Percentiles rank a stretch among this genome's conserved stretches.
These are phyloP conservation scores for Ctenomys sociabilis DNA, from an alignment of 2,113 vertebrate genomes.

Conservation along the genomic window DNA sequence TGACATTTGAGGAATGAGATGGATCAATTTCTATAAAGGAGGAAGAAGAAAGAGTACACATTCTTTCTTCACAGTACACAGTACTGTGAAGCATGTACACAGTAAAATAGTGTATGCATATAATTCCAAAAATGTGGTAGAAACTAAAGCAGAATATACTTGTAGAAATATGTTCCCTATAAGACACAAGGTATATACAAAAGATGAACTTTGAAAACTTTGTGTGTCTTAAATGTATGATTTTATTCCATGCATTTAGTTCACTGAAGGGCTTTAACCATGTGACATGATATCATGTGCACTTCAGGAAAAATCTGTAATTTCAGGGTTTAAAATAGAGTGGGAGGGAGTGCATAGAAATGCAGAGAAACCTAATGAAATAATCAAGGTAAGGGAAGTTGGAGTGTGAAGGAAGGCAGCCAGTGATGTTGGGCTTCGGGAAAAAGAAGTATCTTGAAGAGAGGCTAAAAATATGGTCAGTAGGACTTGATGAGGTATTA, in stretches of 20 bases:
- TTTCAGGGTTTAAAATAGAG: neutral
- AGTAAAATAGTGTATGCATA: neutral
- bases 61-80: too few species aligned
- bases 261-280: neutral
- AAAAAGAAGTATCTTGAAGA: neutral
- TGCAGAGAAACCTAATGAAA: neutral
- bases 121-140: neutral
- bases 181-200: neutral
- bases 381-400: neutral
- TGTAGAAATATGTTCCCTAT: neutral
- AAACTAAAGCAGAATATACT: neutral
- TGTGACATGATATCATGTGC: neutral
- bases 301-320: conserved; percentile 16
- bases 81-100: neutral
- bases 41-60: neutral
- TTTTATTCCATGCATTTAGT: neutral
- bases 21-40: neutral
- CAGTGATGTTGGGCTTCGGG: neutral
- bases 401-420: neutral
- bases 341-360: neutral
- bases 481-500: neutral
- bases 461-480: neutral
- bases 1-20: neutral
- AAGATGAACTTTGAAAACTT: neutral
- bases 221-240: neutral